phyloP scores from a whole-genome alignment of 1,140 invertebrate species.

The Orchesella cincta region DNA sequence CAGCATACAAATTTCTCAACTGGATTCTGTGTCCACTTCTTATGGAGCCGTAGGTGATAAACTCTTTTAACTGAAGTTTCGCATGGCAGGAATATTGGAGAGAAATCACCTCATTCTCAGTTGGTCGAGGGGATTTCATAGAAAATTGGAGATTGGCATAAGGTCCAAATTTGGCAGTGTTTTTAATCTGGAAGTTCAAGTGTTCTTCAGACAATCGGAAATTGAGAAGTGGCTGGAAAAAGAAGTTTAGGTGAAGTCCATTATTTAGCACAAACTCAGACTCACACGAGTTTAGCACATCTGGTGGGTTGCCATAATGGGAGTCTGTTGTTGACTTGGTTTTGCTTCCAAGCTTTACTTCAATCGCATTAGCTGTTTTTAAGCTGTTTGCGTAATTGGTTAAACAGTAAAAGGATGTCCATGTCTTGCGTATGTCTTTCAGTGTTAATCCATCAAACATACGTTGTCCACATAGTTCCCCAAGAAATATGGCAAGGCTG shows the following conservation, averaged over 20 bases:
- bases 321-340: not conserved
- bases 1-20: constrained; percentile 34
- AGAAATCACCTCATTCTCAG: constrained; percentile 12
- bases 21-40: constrained; percentile 37
- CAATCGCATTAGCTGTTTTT: not conserved
- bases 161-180: not conserved
- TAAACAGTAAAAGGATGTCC: not conserved
- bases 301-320: not conserved
- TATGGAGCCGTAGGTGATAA: constrained; percentile 28
- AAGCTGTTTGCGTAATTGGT: not conserved
- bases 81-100: not conserved
- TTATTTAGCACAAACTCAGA: not conserved
- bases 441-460: not conserved
- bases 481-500: not conserved
- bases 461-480: not conserved
- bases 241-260: not conserved
- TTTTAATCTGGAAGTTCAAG: constrained; percentile 1
- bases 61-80: not conserved
- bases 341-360: not conserved
- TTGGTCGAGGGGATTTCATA: not conserved
- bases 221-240: not conserved
- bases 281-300: not conserved
- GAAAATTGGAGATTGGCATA: constrained; percentile 36
- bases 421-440: not conserved
- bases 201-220: not conserved